phyloP scores from a whole-genome alignment of 1,140 invertebrate species.

The Meloidogyne exigua region DNA sequence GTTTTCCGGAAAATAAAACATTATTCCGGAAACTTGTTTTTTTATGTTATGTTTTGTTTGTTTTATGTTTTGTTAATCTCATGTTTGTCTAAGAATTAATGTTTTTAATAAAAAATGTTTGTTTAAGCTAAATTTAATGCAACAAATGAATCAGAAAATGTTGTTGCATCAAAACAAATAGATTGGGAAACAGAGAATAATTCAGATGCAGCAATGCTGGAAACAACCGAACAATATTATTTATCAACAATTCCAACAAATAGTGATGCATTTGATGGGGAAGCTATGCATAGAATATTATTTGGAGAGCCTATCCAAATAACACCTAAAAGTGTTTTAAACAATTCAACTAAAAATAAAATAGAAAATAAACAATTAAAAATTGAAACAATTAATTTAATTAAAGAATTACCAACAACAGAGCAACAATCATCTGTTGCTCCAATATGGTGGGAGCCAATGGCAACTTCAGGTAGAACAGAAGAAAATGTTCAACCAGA shows the following conservation, averaged over 20 bases:
- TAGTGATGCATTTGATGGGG: background rate
- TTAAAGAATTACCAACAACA: background rate
- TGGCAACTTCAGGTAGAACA: background rate
- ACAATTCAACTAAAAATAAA: background rate
- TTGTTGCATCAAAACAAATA: background rate
- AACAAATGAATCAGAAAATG: background rate
- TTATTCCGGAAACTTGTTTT: background rate
- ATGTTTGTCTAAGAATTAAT: background rate
- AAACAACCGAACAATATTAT: background rate
- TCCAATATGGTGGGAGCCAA: background rate
- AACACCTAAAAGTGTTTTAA: background rate
- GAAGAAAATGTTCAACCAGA: background rate
- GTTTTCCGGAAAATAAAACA: background rate
- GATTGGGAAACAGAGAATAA: background rate
- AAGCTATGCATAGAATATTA: constrained; percentile 25
- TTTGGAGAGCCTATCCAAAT: constrained; percentile 12
- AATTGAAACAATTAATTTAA: background rate
- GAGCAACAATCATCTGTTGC: background rate
- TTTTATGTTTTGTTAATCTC: background rate
- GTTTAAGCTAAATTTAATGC: background rate
- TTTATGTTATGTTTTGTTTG: too few species aligned
- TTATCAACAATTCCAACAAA: background rate
- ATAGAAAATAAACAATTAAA: background rate
- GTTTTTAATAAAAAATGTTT: too few species aligned
- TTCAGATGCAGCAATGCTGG: background rate